Conservation (phyloP, 2,113 vertebrate species). For the Fulmarus glacialis region DNA sequence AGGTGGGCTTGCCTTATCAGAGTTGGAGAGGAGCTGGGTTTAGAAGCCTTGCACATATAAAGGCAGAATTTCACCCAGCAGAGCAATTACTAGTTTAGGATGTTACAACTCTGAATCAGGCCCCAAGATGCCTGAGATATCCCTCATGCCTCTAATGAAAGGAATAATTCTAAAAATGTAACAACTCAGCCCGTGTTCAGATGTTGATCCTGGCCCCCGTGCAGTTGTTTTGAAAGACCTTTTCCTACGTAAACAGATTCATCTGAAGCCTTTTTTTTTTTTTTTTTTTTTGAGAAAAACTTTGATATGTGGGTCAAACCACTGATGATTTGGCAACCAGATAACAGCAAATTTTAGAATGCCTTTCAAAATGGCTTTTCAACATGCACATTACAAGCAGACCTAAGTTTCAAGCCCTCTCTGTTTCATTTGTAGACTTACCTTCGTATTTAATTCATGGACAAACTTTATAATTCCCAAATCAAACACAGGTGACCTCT, state of each 20-base stretch:
- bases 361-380: slow-evolving; percentile 63
- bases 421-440: slow-evolving; percentile 39
- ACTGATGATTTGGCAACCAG: slow-evolving; percentile 55
- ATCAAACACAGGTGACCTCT: slow-evolving; percentile 54
- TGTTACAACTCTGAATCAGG: slow-evolving; percentile 25
- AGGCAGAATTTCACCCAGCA: neutral
- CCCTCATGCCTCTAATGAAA: slow-evolving; percentile 71
- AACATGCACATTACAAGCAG: slow-evolving; percentile 30
- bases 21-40: neutral
- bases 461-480: slow-evolving; percentile 60
- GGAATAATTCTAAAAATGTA: slow-evolving; percentile 71
- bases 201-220: slow-evolving; percentile 70
- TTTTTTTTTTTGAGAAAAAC: neutral
- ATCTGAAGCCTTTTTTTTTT: slow-evolving; percentile 37
- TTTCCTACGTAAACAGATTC: slow-evolving; percentile 54
- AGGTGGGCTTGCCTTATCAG: neutral
- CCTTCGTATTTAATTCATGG: slow-evolving; percentile 33
- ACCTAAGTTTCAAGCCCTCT: slow-evolving; percentile 44
- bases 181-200: slow-evolving; percentile 63
- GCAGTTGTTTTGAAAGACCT: slow-evolving; percentile 66
- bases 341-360: slow-evolving; percentile 27
- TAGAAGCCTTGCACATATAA: neutral
- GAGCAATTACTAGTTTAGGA: slow-evolving; percentile 30
- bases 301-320: slow-evolving; percentile 51
- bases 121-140: slow-evolving; percentile 22